These are phyloP conservation scores for Elmis aenea DNA, from an alignment of 2,888 invertebrate genomes.

Conservation along the genomic window DNA sequence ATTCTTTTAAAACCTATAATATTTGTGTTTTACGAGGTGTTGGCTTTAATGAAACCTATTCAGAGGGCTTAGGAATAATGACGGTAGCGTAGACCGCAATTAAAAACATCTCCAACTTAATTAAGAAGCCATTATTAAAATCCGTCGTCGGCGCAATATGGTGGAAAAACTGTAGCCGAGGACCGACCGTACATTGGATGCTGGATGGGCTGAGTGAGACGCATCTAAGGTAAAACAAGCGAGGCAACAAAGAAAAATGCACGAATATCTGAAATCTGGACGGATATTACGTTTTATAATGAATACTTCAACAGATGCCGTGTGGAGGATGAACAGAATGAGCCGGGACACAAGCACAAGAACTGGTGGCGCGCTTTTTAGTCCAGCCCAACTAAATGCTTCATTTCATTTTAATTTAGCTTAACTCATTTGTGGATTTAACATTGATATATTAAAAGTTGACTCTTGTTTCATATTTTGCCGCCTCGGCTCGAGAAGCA, in stretches of 20 bases:
- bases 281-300: slow-evolving; percentile 44
- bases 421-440: too few relatives aligned
- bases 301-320: slow-evolving; percentile 39
- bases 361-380: slow-evolving; percentile 14
- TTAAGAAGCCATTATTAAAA: slow-evolving; percentile 48
- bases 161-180: slow-evolving; percentile 30
- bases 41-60: slow-evolving; percentile 44
- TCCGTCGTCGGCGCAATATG: slow-evolving; percentile 38
- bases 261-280: slow-evolving; percentile 36
- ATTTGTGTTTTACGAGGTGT: slow-evolving; percentile 46
- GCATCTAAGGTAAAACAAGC: slow-evolving; percentile 28
- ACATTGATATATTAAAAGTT: too few relatives aligned
- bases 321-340: slow-evolving; percentile 17
- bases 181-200: too few relatives aligned
- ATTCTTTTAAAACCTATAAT: slow-evolving; percentile 26
- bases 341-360: slow-evolving; percentile 14
- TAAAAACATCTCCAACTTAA: slow-evolving; percentile 48
- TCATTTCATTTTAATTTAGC: slow-evolving; percentile 12
- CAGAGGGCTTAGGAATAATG: slow-evolving; percentile 42
- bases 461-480: too few relatives aligned
- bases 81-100: slow-evolving; percentile 41
- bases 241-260: slow-evolving; percentile 36
- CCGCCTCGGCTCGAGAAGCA: too few relatives aligned
- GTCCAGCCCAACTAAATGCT: slow-evolving; percentile 10
- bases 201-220: slow-evolving; percentile 11